Conservation (phyloP, 2,888 invertebrate genomes). For the Phyto melanocephala region DNA sequence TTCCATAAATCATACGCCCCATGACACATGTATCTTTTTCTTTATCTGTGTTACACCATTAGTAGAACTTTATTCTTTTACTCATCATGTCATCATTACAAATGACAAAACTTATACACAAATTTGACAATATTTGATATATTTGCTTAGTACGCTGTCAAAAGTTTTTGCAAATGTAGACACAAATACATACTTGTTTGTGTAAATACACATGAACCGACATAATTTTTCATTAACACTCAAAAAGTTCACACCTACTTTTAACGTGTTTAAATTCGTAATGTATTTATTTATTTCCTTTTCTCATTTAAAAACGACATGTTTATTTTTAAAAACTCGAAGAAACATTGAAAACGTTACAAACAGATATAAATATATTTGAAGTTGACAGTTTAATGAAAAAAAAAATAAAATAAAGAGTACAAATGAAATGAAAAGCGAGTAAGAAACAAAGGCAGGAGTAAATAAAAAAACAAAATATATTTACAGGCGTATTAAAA, state of each 20-base stretch:
- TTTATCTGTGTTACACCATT: neutral
- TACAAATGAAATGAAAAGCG: neutral
- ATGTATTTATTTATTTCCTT: neutral
- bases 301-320: constrained; percentile 41
- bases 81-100: constrained; percentile 24
- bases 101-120: constrained; percentile 22
- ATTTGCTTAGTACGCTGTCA: constrained; percentile 4
- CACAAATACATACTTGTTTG: constrained; percentile 8
- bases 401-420: neutral
- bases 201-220: constrained; percentile 13
- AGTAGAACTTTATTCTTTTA: neutral
- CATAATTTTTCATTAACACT: constrained; percentile 58
- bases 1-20: constrained; percentile 19
- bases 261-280: constrained; percentile 6
- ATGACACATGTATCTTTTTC: neutral
- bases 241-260: constrained; percentile 47
- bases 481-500: constrained; percentile 17
- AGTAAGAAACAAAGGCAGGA: neutral
- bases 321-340: constrained; percentile 34
- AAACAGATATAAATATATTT: constrained; percentile 21
- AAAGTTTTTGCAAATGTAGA: neutral
- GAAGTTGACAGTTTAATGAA: constrained; percentile 42
- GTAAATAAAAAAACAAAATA: constrained; percentile 5
- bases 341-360: neutral
- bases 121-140: constrained; percentile 21